Base-by-base conservation (phyloP, 2,113 vertebrate genomes). In the Pseudorasbora parva region DNA sequence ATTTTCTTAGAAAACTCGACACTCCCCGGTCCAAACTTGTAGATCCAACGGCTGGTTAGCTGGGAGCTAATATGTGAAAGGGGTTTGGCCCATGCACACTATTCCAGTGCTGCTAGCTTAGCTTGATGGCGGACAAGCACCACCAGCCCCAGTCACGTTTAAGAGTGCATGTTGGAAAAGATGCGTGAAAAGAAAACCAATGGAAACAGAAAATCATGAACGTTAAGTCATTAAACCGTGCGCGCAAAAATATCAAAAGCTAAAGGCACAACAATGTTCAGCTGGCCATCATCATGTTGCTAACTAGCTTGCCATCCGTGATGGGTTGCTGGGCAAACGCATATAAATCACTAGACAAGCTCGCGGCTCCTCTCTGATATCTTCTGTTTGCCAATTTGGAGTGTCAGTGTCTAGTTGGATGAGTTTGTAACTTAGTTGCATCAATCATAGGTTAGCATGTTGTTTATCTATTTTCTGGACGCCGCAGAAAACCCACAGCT, bases 271-370 rank as follows among this genome's bases (percentile, higher is more conserved):
- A 56, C 23, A 75, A 71, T 66, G 66, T 73, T 82, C 69, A 81
- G 74, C 45, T 49, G 57, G 69, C 21, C n/a, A 86, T 71, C 71
- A 49, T 77, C 72, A 30, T 37, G 72, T 73, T 56, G 82, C 54
- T 90, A 62, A 83, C 87, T 45, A 87, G 90, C 90, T 84, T 89
- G 17, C 64, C 41, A 12, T 56, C 77, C 51, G 45, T 47, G 86
- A 87, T 92, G 90, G 37, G 86, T 87, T 19, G 87, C 71, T 27
- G 12, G 51, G 75, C 41, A 19, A 88, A 51, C 86, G 37, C 82
- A 30, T 80, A 33, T 8, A 47, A 78, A 66, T 83, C 84, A 86
- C 84, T 82, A 86, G 84, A 87, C 84, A 47, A 84, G 62, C 78
- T 45, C 49, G 64, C 57, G 33, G 75, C 78, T 71, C 27, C 49